Percentiles rank a stretch among this genome's conserved stretches.
These are phyloP conservation scores for Umimayanthus chanpuru DNA, from an alignment of 92 coral and sea anemone genomes.

Conservation along the genomic window DNA sequence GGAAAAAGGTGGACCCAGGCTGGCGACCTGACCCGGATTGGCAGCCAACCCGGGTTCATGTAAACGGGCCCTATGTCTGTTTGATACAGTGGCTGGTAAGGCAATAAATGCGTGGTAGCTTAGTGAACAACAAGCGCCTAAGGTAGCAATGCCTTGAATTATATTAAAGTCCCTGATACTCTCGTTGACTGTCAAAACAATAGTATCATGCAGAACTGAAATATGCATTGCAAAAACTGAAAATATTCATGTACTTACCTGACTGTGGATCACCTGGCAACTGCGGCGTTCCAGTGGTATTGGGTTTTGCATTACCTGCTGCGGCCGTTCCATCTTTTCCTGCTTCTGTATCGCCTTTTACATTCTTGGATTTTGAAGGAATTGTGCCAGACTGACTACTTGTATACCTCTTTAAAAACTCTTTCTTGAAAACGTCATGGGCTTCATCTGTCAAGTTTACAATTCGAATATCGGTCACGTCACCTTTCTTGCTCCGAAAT, in stretches of 20 bases:
- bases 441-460: slow-evolving; percentile 30
- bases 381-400: slow-evolving; percentile 6
- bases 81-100: no score
- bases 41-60: no score
- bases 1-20: no score
- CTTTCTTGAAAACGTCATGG: slow-evolving; percentile 23
- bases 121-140: no score
- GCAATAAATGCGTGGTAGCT: no score
- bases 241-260: neutral
- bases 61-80: no score
- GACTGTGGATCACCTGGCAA: neutral
- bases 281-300: neutral
- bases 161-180: no score
- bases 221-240: no score
- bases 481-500: slow-evolving; percentile 22
- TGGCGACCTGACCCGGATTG: no score
- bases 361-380: neutral
- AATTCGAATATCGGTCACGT: slow-evolving; percentile 38
- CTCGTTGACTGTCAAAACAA: no score
- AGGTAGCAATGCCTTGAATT: no score
- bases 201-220: no score
- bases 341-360: neutral
- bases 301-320: neutral
- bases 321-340: neutral
- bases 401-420: slow-evolving; percentile 43